Conservation (phyloP, 2,797 vertebrate species). For the Sphenodon punctatus region DNA sequence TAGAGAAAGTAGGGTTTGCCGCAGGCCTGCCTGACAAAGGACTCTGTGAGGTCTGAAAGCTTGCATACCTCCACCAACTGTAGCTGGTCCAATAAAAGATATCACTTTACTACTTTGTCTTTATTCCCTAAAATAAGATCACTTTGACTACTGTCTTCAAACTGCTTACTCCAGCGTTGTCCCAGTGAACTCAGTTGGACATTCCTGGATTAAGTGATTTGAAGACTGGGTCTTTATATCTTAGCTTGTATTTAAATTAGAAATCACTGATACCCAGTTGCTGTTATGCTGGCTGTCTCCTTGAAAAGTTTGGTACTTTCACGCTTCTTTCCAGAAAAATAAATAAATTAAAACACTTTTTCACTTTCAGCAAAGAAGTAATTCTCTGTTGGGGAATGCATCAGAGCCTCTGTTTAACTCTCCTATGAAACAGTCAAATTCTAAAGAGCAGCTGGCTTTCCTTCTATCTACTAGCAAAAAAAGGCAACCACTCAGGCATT, state of each 20-base stretch:
- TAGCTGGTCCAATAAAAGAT: too few relatives aligned
- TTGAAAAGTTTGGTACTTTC: conserved; percentile 4
- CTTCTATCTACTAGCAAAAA: conserved; percentile 23
- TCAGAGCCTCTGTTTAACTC: background rate
- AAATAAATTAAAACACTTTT: background rate
- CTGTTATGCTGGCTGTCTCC: conserved; percentile 22
- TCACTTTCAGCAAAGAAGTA: background rate
- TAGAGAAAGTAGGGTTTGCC: too few relatives aligned
- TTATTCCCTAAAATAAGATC: too few relatives aligned
- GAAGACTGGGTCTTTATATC: too few relatives aligned
- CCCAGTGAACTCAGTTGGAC: too few relatives aligned
- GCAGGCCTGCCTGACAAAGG: too few relatives aligned
- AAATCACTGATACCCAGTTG: background rate
- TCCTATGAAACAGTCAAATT: conserved; percentile 24
- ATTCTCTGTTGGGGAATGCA: background rate
- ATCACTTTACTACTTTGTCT: too few relatives aligned
- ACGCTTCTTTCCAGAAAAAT: conserved; percentile 12
- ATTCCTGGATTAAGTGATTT: too few relatives aligned
- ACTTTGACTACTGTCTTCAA: too few relatives aligned
- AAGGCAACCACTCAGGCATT: background rate
- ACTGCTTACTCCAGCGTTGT: too few relatives aligned
- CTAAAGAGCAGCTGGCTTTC: background rate
- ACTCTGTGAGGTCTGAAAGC: too few relatives aligned
- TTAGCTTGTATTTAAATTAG: background rate
- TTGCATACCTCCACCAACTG: too few relatives aligned